A percentile compares a stretch with the other conserved stretches of the same genome.
Conservation (phyloP, 2,113 vertebrate genomes). For the Microcebus jonahi region DNA sequence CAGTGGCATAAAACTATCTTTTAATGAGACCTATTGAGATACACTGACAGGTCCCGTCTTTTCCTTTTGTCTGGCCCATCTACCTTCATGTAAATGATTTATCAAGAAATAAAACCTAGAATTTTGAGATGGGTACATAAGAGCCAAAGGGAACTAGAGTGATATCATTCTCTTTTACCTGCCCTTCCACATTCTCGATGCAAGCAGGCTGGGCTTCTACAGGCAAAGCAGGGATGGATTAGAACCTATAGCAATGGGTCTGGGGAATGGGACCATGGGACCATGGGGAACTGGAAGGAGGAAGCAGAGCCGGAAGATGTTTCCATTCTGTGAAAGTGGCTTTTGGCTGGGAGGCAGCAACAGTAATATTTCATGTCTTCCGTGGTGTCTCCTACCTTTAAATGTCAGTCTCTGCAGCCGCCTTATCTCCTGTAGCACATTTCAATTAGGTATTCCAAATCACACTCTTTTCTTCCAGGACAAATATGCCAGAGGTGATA, state of each 20-base stretch:
- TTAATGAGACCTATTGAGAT: constrained; percentile 36
- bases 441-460: constrained; percentile 90
- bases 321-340: constrained; percentile 74
- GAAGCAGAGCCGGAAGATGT: constrained; percentile 54
- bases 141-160: neutral
- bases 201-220: constrained; percentile 51
- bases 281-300: neutral
- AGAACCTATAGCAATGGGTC: neutral
- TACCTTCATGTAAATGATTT: neutral
- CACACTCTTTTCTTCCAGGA: constrained; percentile 82
- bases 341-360: constrained; percentile 82
- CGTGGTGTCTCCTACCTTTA: constrained; percentile 84
- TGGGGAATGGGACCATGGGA: neutral
- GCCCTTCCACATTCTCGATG: neutral
- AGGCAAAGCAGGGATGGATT: constrained; percentile 39
- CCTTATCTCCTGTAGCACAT: constrained; percentile 88
- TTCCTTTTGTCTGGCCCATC: neutral
- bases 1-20: neutral
- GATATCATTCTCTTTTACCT: neutral
- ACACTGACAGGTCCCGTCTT: neutral
- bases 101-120: constrained; percentile 2
- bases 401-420: constrained; percentile 86
- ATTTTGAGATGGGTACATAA: neutral
- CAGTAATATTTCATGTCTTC: constrained; percentile 86
- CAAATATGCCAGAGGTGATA: constrained; percentile 86